Base-by-base conservation (phyloP, 2,888 invertebrate genomes). In the Sthenelais limicola region DNA sequence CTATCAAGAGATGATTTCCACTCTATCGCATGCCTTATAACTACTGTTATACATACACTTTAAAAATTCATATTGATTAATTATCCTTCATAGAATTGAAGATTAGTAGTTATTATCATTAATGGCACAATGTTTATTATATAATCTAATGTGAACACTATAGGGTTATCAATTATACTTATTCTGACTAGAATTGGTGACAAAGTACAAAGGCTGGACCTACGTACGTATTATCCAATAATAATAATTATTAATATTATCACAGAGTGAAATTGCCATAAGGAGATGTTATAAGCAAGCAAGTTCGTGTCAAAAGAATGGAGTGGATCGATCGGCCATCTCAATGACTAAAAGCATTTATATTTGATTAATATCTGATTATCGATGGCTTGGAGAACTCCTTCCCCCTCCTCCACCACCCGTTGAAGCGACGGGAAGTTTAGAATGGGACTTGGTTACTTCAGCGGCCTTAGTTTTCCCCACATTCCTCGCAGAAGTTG, bases 241-340 rank as follows among this genome's bases (percentile, higher is more conserved):
- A 2, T 38, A 1, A n/a, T 56, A 56, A 21, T 18, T 62, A 43
- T 24, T n/a, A 43, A 35, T 30, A 35, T 15, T 62, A 62, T 62
- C 62, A 62, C 62, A 62, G 62, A 62, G 62, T 62, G 35, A 38
- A 62, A 62, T 38, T 62, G 62, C 26, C 62, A 35, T 15, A 21
- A 4, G 18, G 62, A 35, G 38, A 62, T n/a, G n/a, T n/a, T n/a
- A n/a, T n/a, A n/a, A n/a, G n/a, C n/a, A n/a, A 62, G 62, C 62
- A 35, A 38, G 35, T 38, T 1, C 35, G 26, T 18, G 21, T 21
- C 24, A 38, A 9, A 38, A 38, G 21, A 38, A 9, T 62, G 21
- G n/a, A 21, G 21, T 21, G 35, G 9, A 38, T 52, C 4, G 3
- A 52, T 30, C 24, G n/a, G n/a, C n/a, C n/a, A n/a, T n/a, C n/a